Conservation (phyloP, 53 echinoderm and acorn worm species). For the Patiria pectinifera region DNA sequence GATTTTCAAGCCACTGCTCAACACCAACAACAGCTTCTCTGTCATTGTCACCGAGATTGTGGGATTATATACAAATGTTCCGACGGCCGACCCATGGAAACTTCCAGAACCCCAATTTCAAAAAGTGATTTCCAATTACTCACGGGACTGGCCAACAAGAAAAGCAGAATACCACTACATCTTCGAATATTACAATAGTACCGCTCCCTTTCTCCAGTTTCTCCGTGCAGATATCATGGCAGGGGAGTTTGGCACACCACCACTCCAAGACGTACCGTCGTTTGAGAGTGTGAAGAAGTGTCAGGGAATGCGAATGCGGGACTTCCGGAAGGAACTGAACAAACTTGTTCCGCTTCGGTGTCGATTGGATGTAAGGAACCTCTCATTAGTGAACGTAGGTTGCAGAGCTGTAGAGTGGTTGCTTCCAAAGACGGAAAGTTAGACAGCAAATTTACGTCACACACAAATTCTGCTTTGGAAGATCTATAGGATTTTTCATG, state of each 20-base stretch:
- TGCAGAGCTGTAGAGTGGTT: conserved; percentile 43
- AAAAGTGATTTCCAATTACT: neutral
- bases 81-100: neutral
- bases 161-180: neutral
- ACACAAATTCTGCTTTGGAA: too few species aligned
- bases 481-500: too few species aligned
- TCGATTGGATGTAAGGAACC: conserved; percentile 24
- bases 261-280: conserved; percentile 7
- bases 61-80: neutral
- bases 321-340: conserved; percentile 41
- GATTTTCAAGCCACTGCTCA: conserved; percentile 32
- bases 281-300: conserved; percentile 4
- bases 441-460: too few species aligned
- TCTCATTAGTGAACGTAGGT: conserved; percentile 10
- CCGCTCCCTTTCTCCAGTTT: conserved; percentile 2
- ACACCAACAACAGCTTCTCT: conserved; percentile 22
- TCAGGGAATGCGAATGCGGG: conserved; percentile 35
- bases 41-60: conserved; percentile 31
- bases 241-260: conserved; percentile 12
- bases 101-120: neutral
- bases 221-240: conserved; percentile 30
- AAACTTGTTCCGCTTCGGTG: conserved; percentile 45
- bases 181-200: neutral
- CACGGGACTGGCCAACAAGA: neutral
- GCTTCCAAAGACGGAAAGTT: conserved; percentile 8